Evolutionary conservation across 2,888 invertebrate genomes (phyloP).

Genomic region (Crocallis elinguaria): DNA sequence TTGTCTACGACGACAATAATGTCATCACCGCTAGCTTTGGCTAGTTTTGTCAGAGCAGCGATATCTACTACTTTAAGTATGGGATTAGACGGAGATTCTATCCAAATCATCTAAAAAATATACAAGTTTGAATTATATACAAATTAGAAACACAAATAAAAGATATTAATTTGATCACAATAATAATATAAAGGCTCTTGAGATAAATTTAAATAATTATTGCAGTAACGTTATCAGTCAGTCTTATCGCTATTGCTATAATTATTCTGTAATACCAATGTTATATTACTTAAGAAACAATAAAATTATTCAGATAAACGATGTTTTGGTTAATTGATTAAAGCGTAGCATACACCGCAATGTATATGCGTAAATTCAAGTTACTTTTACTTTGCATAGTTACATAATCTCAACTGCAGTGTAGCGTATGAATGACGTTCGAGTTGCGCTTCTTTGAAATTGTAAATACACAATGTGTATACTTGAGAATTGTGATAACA

Average conservation of each 20-base stretch:
- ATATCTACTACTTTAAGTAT: constrained; percentile 95
- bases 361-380: too few relatives aligned
- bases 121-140: too few relatives aligned
- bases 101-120: constrained; percentile 91
- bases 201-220: too few relatives aligned
- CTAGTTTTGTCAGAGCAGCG: constrained; percentile 85
- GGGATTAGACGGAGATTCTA: constrained; percentile 99
- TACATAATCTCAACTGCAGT: too few relatives aligned
- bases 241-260: constrained; percentile 34
- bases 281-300: constrained; percentile 27
- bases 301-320: constrained; percentile 39
- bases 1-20: constrained; percentile 95
- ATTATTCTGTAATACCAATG: constrained; percentile 28
- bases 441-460: too few relatives aligned
- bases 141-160: too few relatives aligned
- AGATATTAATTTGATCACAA: not conserved
- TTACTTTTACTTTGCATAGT: too few relatives aligned
- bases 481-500: too few relatives aligned
- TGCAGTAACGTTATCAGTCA: constrained; percentile 27
- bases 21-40: constrained; percentile 80
- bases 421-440: too few relatives aligned
- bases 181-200: not conserved
- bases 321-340: constrained; percentile 43
- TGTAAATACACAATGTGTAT: too few relatives aligned
- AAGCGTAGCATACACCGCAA: constrained; percentile 6